These are phyloP conservation scores for Seriola quinqueradiata DNA, from an alignment of 2,113 vertebrate species.

Conservation along the genomic window DNA sequence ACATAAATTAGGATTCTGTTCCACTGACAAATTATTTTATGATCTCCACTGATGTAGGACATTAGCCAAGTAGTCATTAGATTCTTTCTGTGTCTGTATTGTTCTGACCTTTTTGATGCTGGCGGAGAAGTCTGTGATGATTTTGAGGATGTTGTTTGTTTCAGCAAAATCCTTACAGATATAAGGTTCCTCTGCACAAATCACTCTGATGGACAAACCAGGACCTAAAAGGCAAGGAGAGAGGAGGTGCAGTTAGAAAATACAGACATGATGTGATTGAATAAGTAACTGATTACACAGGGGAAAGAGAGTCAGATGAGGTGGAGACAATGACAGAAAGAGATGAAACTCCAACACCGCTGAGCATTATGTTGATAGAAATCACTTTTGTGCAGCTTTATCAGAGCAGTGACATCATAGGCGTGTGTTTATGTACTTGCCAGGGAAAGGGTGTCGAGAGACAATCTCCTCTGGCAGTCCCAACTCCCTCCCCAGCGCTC, in stretches of 20 bases:
- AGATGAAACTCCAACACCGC: background rate
- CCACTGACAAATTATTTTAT: background rate
- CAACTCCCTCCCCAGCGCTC: constrained; percentile 94
- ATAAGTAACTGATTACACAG: background rate
- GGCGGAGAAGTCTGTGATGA: constrained; percentile 97
- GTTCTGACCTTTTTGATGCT: constrained; percentile 95
- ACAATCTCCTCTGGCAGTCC: constrained; percentile 97
- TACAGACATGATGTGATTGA: background rate
- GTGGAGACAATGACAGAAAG: background rate
- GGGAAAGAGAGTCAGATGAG: background rate
- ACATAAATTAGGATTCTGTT: background rate
- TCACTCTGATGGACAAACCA: constrained; percentile 96
- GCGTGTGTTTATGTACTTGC: constrained; percentile 72
- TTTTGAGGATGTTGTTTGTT: constrained; percentile 99
- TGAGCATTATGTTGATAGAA: background rate
- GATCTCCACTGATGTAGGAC: background rate
- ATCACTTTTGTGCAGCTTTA: background rate
- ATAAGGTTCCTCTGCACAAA: constrained; percentile 99
- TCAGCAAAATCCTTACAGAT: constrained; percentile 98
- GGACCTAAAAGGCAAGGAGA: constrained; percentile 86
- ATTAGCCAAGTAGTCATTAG: background rate
- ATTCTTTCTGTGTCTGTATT: background rate
- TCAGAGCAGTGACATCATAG: background rate
- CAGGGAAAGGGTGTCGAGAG: constrained; percentile 97
- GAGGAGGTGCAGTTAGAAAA: background rate